A percentile compares a stretch with the other conserved stretches of the same genome.
These are phyloP conservation scores for Tinamus major DNA, from an alignment of 2,797 vertebrate species.

Conservation along the genomic window DNA sequence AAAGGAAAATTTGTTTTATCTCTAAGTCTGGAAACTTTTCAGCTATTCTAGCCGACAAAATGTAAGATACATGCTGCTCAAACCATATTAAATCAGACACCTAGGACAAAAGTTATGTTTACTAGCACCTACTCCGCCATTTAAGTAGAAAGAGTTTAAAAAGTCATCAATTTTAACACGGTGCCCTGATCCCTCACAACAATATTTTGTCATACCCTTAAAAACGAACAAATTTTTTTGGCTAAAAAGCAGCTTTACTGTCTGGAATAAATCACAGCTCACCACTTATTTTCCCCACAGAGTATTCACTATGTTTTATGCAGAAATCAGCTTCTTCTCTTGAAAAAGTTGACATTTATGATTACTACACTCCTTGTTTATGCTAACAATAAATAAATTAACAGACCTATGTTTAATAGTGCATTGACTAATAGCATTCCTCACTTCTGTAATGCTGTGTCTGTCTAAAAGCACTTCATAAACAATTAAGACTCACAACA, in stretches of 20 bases:
- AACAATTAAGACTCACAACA: background rate
- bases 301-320: background rate
- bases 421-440: conserved; percentile 21
- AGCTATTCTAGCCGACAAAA: background rate
- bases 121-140: background rate
- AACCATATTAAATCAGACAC: background rate
- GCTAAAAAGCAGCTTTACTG: background rate
- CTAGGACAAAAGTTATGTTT: background rate
- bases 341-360: background rate
- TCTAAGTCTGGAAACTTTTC: background rate
- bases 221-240: background rate
- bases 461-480: conserved; percentile 24
- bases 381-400: background rate
- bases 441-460: background rate
- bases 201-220: background rate
- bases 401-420: background rate
- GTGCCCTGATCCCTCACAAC: background rate
- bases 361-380: conserved; percentile 27
- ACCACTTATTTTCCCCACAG: background rate
- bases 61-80: background rate
- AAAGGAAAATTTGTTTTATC: background rate
- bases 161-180: background rate
- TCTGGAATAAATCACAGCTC: background rate
- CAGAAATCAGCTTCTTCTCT: conserved; percentile 16
- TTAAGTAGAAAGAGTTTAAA: background rate